Evolutionary conservation across 2,888 invertebrate species (phyloP), one percentile per base, ranked within the genome.

Genomic region (Liposcelis brunnea): DNA sequence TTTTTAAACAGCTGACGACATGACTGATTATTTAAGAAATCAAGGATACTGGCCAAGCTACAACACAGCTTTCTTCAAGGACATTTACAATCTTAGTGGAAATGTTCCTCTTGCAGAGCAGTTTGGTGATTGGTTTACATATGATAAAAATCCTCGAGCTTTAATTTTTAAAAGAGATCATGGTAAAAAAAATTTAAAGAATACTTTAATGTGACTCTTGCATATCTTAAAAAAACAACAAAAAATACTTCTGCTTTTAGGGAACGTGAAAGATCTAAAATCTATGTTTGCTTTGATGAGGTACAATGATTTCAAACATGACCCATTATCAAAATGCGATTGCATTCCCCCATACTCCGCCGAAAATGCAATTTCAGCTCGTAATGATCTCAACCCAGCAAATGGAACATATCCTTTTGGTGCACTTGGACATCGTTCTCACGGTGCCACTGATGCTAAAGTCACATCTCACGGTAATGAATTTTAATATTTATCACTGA

Each of bases 381-480:
- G 52, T 47, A 50, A 45, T 59, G 82, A 82, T 60, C 67, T 82
- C 51, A 82, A 82, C 61, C 75, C 74, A 0, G 64, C 66, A 3
- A 73, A 75, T 53, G 81, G 82, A n/a, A 70, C 70, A 15, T 82
- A 74, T 59, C 78, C 80, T 12, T 75, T 80, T 59, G 65, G 66
- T 19, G 72, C 75, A 36, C 66, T 80, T 42, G 75, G 77, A 2
- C 78, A 80, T 62, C 69, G 78, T 51, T 68, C 70, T 52, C 76
- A 77, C 62, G 80, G 79, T 50, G 78, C 69, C 31, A 76, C 74
- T 1, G 82, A 82, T 59, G 71, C 72, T 58, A 82, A 81, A 66
- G 64, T 77, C 44, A 69, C 70, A 2, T 65, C 63, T 58, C 58
- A 61, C 12, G 51, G 48, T 40, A 40, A 35, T 35, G 15, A 10